phyloP scores from a whole-genome alignment of 2,797 vertebrate species.

The Euthynnus affinis region DNA sequence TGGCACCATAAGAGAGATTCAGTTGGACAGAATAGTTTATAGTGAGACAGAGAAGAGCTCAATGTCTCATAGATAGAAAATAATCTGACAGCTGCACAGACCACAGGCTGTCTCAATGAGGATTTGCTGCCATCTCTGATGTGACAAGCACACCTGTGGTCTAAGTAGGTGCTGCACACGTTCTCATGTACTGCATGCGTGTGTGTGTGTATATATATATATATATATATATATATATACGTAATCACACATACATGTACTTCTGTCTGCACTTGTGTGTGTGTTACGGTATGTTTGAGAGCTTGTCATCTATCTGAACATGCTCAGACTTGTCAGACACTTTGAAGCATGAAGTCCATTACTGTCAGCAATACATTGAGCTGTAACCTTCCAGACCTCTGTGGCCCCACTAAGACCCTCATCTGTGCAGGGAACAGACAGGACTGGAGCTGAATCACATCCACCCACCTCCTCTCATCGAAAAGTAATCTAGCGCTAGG shows the following conservation, averaged over 20 bases:
- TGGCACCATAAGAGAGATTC: background rate
- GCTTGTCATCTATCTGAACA: constrained; percentile 2
- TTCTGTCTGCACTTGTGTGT: background rate
- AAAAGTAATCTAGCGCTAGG: background rate
- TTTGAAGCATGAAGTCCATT: constrained; percentile 50
- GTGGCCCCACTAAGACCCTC: constrained; percentile 24
- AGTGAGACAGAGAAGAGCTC: constrained; percentile 40
- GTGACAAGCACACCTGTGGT: constrained; percentile 53
- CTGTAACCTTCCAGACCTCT: constrained; percentile 51
- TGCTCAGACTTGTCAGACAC: constrained; percentile 42
- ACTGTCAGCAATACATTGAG: constrained; percentile 47
- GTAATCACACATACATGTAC: background rate
- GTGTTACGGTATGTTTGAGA: constrained; percentile 1
- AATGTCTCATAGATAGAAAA: constrained; percentile 21
- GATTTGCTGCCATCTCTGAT: constrained; percentile 22
- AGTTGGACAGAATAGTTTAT: constrained; percentile 23
- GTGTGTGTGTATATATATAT: no score
- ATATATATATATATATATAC: no score
- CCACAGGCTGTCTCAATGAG: constrained; percentile 14
- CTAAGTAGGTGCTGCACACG: constrained; percentile 1
- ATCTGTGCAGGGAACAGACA: constrained; percentile 16
- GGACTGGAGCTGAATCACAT: constrained; percentile 20
- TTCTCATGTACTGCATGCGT: background rate
- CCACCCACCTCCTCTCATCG: background rate
- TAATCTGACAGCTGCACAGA: constrained; percentile 51